phyloP scores from a whole-genome alignment of 2,113 vertebrate species.

The Panthera leo region DNA sequence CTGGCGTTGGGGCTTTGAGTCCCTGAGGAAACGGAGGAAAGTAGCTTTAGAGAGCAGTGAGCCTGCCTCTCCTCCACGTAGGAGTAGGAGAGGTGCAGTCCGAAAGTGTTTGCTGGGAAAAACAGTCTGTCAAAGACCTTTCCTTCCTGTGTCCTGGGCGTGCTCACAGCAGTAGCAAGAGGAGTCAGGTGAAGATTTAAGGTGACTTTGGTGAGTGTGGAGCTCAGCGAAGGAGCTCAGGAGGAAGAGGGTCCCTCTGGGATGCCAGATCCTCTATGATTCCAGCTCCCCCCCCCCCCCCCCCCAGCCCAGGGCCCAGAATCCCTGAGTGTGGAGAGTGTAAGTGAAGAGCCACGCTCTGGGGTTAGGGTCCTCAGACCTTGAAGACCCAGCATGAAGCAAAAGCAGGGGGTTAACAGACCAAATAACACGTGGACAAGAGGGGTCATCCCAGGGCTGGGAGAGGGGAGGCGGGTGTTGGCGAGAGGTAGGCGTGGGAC shows the following conservation, averaged over 20 bases:
- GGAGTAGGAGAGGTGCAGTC: neutral
- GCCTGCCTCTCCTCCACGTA: neutral
- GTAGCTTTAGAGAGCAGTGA: neutral
- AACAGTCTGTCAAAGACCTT: neutral
- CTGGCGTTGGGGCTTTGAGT: too few relatives aligned
- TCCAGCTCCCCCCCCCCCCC: neutral
- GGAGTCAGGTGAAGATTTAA: neutral
- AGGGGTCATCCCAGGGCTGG: neutral
- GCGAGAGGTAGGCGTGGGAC: neutral
- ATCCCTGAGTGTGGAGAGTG: neutral
- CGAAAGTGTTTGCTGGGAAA: neutral
- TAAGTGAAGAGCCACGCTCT: neutral
- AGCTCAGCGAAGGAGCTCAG: too few relatives aligned
- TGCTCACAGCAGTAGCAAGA: neutral
- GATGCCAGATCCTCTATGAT: neutral
- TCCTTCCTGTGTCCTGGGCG: neutral
- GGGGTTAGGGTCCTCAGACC: neutral
- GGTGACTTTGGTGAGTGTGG: neutral
- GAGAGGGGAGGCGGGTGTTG: accelerated
- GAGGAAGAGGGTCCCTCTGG: neutral
- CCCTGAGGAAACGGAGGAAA: neutral
- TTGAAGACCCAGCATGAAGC: neutral
- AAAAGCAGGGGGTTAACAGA: neutral
- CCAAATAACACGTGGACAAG: neutral
- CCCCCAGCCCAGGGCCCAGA: too few relatives aligned